Evolutionary conservation across 1,140 invertebrate species (phyloP).

Genomic region (Belonocnema kinseyi): DNA sequence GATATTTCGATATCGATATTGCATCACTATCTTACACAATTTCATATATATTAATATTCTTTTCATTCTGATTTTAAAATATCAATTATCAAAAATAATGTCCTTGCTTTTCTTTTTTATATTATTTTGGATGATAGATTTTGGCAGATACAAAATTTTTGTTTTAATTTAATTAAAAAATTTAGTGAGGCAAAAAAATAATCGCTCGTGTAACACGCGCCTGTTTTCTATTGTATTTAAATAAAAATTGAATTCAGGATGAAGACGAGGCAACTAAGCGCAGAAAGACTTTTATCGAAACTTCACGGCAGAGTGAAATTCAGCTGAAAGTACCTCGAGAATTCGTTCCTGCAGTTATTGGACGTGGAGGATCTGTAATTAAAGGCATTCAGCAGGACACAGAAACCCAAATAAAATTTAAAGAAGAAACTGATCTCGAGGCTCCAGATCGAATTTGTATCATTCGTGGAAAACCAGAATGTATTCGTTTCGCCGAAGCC

Average conservation of each 20-base stretch:
- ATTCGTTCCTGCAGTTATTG: conserved; percentile 76
- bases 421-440: conserved; percentile 70
- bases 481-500: conserved; percentile 81
- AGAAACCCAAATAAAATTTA: conserved; percentile 82
- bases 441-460: conserved; percentile 76
- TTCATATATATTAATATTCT: too few relatives aligned
- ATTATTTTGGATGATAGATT: too few relatives aligned
- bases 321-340: conserved; percentile 74
- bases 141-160: too few relatives aligned
- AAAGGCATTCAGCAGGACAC: conserved; percentile 84
- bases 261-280: conserved; percentile 29
- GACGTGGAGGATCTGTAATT: conserved; percentile 81
- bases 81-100: too few relatives aligned
- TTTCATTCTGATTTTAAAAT: too few relatives aligned
- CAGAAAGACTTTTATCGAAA: conserved; percentile 47
- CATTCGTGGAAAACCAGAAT: conserved; percentile 80
- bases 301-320: conserved; percentile 59
- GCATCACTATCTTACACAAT: too few relatives aligned
- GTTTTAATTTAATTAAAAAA: too few relatives aligned
- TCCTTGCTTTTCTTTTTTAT: too few relatives aligned
- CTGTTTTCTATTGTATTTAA: background rate
- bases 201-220: background rate
- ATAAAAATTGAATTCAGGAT: background rate
- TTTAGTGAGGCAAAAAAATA: too few relatives aligned
- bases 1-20: too few relatives aligned